These are phyloP conservation scores for Sturmia bella DNA, from an alignment of 2,888 invertebrate genomes.

Conservation along the genomic window DNA sequence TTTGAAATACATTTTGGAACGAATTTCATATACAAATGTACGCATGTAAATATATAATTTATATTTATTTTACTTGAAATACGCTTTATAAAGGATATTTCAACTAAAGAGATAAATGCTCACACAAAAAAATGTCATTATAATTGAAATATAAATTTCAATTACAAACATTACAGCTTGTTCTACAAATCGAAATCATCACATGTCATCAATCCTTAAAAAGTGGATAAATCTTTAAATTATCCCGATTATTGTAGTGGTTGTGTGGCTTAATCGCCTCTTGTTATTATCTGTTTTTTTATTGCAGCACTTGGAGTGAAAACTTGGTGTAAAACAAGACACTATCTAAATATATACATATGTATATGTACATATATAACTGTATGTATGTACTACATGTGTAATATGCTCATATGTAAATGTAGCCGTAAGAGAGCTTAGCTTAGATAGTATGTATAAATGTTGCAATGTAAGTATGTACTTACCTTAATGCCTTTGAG, in stretches of 20 bases:
- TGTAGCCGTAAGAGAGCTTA: too few relatives aligned
- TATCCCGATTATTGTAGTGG: constrained; percentile 56
- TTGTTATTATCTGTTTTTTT: constrained; percentile 46
- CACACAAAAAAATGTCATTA: constrained; percentile 28
- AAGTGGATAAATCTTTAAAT: constrained; percentile 65
- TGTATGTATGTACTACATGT: not conserved
- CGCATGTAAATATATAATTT: too few relatives aligned
- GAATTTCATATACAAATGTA: too few relatives aligned
- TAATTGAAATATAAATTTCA: constrained; percentile 39
- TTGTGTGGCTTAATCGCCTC: constrained; percentile 64
- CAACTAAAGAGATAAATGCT: constrained; percentile 12
- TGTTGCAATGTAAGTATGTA: not conserved
- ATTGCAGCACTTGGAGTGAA: constrained; percentile 35
- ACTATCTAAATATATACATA: constrained; percentile 44
- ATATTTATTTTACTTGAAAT: too few relatives aligned
- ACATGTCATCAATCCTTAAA: constrained; percentile 69
- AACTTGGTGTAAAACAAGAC: constrained; percentile 64
- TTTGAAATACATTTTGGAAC: too few relatives aligned
- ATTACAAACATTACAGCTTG: constrained; percentile 64
- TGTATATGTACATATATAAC: not conserved
- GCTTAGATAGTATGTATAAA: not conserved
- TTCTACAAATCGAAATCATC: constrained; percentile 68
- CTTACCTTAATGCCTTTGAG: constrained; percentile 29
- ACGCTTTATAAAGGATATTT: too few relatives aligned
- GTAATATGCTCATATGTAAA: too few relatives aligned